Percentiles rank a stretch among this genome's conserved stretches.
Conservation (phyloP, 2,888 invertebrate genomes). For the Euzophera pinguis region DNA sequence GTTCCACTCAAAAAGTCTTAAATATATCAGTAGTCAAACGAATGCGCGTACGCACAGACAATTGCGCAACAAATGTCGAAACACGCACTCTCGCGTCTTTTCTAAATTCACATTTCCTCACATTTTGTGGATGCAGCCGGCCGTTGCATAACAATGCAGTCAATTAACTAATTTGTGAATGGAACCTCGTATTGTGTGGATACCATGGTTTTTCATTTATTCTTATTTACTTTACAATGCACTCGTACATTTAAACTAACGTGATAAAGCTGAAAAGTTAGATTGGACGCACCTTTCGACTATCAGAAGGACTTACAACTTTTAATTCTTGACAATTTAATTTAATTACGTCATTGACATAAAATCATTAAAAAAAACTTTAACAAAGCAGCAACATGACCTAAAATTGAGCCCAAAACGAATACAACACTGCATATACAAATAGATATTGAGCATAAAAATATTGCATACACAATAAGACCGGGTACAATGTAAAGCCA, state of each 20-base stretch:
- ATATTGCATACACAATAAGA: constrained; percentile 5
- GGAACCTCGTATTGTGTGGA: neutral
- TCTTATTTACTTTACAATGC: too few relatives aligned
- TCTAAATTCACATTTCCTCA: constrained; percentile 9
- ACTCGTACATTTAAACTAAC: too few relatives aligned
- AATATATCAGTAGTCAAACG: neutral
- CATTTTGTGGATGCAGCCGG: constrained; percentile 4
- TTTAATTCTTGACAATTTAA: too few relatives aligned
- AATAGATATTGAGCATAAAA: neutral
- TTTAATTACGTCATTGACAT: too few relatives aligned
- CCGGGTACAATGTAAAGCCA: constrained; percentile 36
- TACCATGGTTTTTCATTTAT: neutral
- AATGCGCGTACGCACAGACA: neutral
- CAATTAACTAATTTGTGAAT: constrained; percentile 7
- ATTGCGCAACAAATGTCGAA: constrained; percentile 37
- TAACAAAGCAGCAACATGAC: too few relatives aligned
- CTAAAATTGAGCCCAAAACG: too few relatives aligned
- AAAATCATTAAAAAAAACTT: too few relatives aligned
- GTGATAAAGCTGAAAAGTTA: too few relatives aligned
- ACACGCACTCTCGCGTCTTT: constrained; percentile 25
- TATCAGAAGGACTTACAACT: too few relatives aligned
- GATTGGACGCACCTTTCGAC: too few relatives aligned
- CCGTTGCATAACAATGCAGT: constrained; percentile 4
- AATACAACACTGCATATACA: neutral
- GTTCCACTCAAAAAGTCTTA: neutral